A percentile compares a stretch with the other conserved stretches of the same genome.
These are phyloP conservation scores for Pecten maximus DNA, from an alignment of 2,888 invertebrate species.

Conservation along the genomic window DNA sequence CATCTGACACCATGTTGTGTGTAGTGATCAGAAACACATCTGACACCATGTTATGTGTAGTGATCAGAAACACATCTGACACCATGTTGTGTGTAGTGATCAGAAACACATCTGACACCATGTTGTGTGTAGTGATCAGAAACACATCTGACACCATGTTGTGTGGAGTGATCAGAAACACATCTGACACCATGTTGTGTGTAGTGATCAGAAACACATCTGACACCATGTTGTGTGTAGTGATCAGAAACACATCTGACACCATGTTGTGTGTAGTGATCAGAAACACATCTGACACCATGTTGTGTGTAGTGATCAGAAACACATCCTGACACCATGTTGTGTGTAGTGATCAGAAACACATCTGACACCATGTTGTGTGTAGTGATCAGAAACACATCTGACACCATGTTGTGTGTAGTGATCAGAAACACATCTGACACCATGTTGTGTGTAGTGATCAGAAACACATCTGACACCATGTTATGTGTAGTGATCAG, in stretches of 20 bases:
- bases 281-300: background rate
- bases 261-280: too few species aligned
- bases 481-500: too few species aligned
- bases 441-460: background rate
- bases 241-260: background rate
- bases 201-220: too few species aligned
- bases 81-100: background rate
- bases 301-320: background rate
- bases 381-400: background rate
- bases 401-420: too few species aligned
- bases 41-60: too few species aligned
- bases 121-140: too few species aligned
- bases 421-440: constrained; percentile 6
- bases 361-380: background rate
- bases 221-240: background rate
- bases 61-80: constrained; percentile 8
- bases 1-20: background rate
- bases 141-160: background rate
- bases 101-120: background rate
- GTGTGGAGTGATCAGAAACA: background rate
- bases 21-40: background rate
- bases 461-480: background rate
- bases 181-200: background rate
- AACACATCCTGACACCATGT: background rate
- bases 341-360: too few species aligned